Base-by-base conservation (phyloP, 1,140 invertebrate genomes). In the Apis laboriosa region DNA sequence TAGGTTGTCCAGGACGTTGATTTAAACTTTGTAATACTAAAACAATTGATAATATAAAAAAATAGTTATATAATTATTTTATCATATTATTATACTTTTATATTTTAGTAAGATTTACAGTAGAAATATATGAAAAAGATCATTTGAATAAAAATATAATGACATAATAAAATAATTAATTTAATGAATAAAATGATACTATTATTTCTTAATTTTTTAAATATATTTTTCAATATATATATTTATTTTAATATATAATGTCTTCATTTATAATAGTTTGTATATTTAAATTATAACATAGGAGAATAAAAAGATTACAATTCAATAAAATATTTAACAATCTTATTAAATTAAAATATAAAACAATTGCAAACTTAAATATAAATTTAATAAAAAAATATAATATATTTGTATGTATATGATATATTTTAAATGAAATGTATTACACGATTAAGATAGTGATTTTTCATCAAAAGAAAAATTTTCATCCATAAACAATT, bases 11-110 rank as follows among this genome's bases (percentile, higher is more conserved):
- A 70, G 95, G 96, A 43, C 95, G 93, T 90, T 96, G 94, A 87
- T 96, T 96, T 79, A 96, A 91, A 58, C 94, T 95, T 91, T 96
- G 96, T 49, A 96, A 90, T 68, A 96, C 94, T 95, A 84, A 90
- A 89, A 81, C 64, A 86, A 49, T 49, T 28, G 15, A 60, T n/a
- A 49, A 2, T 43, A 74, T 2, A 34, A 34, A 34, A 34, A 34
- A 34, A 43, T 74, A 60, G 0, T 43, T 17, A n/a, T 34, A 72
- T 5, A 60, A 21, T n/a, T 64, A 34, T 34, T 17, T 9, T 13
- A 24, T 43, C 7, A 60, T 9, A 9, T 60, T 21, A 61, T 24
- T 61, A 24, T 61, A n/a, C 24, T 61, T 61, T 12, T 61, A 3
- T 60, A 60, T 60, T 56, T 56, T 56, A 56, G 5, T 56, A 17